A percentile compares a stretch with the other conserved stretches of the same genome.
phyloP scores from a whole-genome alignment of 2,797 vertebrate genomes.

The Acipenser ruthenus region DNA sequence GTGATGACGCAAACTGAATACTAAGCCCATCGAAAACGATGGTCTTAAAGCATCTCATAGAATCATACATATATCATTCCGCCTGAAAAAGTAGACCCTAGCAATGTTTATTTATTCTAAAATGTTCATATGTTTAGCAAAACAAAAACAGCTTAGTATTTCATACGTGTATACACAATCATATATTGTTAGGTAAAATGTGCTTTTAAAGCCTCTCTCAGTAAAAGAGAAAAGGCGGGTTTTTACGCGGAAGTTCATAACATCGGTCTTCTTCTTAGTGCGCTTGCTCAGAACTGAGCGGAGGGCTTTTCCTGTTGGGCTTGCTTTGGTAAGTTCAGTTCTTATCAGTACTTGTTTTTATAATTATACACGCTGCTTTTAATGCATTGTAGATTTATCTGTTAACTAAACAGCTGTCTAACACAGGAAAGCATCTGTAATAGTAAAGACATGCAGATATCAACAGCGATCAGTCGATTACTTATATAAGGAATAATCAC shows the following conservation, averaged over 20 bases:
- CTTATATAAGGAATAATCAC: too few relatives aligned
- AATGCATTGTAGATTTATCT: fast-evolving
- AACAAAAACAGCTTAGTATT: neutral
- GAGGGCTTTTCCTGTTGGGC: conserved; percentile 42
- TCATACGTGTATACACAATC: neutral
- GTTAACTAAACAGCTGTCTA: fast-evolving
- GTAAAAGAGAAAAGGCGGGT: conserved; percentile 23
- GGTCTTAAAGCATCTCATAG: conserved; percentile 44
- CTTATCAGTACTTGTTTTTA: conserved; percentile 21
- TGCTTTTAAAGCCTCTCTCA: neutral
- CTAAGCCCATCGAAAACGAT: conserved; percentile 63
- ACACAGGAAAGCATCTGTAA: neutral
- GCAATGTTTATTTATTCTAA: neutral
- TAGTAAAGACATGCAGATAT: neutral
- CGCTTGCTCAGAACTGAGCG: conserved; percentile 32
- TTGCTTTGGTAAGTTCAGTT: conserved; percentile 40
- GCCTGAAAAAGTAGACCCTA: conserved; percentile 34
- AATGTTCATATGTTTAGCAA: neutral
- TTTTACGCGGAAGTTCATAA: conserved; percentile 27
- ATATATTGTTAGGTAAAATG: neutral
- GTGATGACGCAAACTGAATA: too few relatives aligned
- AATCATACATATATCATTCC: conserved; percentile 39
- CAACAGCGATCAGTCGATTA: too few relatives aligned
- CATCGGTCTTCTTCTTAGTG: conserved; percentile 22
- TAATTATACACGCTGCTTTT: neutral